Conservation (phyloP, 2,797 vertebrate genomes). For the Oryzias dopingdopingensis region DNA sequence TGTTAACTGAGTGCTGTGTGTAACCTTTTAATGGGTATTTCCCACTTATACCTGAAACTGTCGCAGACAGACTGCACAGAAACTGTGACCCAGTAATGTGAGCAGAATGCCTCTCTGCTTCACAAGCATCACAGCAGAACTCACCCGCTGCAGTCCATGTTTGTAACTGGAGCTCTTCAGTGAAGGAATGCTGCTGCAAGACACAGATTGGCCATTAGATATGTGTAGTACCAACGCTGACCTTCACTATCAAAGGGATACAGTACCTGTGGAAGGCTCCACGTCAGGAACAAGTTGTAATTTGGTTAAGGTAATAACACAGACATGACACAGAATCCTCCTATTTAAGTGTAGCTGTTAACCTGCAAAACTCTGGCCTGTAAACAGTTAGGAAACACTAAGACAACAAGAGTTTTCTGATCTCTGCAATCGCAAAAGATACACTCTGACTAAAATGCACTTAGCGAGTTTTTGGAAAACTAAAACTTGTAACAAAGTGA, state of each 20-base stretch:
- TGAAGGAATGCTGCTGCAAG: slow-evolving; percentile 60
- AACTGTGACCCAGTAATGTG: slow-evolving; percentile 68
- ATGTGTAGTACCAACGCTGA: slow-evolving; percentile 45
- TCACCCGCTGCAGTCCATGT: slow-evolving; percentile 26
- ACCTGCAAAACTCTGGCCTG: too few species aligned
- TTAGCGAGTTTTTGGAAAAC: too few species aligned
- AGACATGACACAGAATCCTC: too few species aligned
- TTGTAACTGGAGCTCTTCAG: slow-evolving; percentile 48
- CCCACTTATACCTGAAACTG: slow-evolving; percentile 48
- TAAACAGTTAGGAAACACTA: too few species aligned
- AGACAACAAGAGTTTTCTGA: too few species aligned
- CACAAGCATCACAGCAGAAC: slow-evolving; percentile 25
- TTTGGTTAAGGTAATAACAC: neutral
- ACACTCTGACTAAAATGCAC: too few species aligned
- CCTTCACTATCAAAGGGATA: slow-evolving; percentile 42
- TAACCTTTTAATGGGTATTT: slow-evolving; percentile 62
- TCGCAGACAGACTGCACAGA: slow-evolving; percentile 56
- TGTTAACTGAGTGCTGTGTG: slow-evolving; percentile 14
- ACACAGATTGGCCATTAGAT: slow-evolving; percentile 58
- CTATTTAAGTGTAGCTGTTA: too few species aligned
- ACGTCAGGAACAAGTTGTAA: neutral
- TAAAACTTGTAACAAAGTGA: too few species aligned
- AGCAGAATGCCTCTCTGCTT: slow-evolving; percentile 45
- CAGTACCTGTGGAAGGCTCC: slow-evolving; percentile 7
- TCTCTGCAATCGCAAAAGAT: too few species aligned